phyloP scores from a whole-genome alignment of 2,797 vertebrate species.

The Champsocephalus gunnari region DNA sequence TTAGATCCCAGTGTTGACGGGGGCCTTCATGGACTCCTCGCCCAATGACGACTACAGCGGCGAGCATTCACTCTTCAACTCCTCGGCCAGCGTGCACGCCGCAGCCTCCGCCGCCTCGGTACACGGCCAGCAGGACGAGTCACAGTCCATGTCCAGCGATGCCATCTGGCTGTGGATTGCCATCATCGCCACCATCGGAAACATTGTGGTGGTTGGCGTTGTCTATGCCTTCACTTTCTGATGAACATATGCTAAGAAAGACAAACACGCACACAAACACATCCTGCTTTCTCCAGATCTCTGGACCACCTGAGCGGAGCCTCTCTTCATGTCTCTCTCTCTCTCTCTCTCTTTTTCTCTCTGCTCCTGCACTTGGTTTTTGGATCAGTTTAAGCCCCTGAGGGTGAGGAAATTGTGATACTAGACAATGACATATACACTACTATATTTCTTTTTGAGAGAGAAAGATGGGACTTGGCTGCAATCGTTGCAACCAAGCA shows the following conservation, averaged over 20 bases:
- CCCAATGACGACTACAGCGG: constrained; percentile 95
- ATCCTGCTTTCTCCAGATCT: constrained; percentile 33
- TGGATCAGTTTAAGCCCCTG: constrained; percentile 25
- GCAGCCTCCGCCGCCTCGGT: constrained; percentile 82
- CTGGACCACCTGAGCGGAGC: constrained; percentile 40
- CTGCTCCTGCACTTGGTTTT: constrained; percentile 16
- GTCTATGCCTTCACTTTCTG: constrained; percentile 98
- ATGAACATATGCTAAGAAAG: constrained; percentile 54
- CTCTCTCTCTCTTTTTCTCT: constrained; percentile 6
- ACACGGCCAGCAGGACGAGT: constrained; percentile 89
- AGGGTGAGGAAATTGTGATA: constrained; percentile 28
- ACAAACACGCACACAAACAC: constrained; percentile 18
- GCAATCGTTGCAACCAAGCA: constrained; percentile 18
- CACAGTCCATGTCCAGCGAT: constrained; percentile 91
- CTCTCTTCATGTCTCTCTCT: constrained; percentile 20
- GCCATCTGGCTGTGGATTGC: constrained; percentile 98
- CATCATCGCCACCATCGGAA: constrained; percentile 96
- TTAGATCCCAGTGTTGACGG: constrained; percentile 97
- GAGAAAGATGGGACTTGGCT: constrained; percentile 38
- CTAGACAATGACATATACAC: constrained; percentile 49
- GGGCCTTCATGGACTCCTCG: constrained; percentile 97
- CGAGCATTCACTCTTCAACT: constrained; percentile 97
- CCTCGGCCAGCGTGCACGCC: constrained; percentile 92
- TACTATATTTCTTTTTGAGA: constrained; percentile 45
- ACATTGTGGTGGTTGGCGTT: constrained; percentile 97